Conservation (phyloP, 2,797 vertebrate genomes). For the Chromis chromis region DNA sequence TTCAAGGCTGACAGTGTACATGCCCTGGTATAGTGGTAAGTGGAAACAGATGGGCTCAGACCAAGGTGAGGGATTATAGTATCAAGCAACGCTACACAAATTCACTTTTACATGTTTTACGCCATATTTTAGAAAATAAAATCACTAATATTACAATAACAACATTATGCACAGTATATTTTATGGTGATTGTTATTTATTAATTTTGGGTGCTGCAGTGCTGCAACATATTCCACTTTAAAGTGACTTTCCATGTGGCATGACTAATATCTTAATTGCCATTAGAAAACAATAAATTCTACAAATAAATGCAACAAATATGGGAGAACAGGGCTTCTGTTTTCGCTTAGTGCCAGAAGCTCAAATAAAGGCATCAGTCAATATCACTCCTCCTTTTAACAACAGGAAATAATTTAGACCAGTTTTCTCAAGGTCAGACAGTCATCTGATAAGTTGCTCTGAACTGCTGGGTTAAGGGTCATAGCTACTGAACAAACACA, state of each 20-base stretch:
- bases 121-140: slow-evolving; percentile 29
- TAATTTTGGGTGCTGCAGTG: background rate
- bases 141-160: background rate
- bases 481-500: slow-evolving; percentile 84
- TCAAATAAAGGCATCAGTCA: slow-evolving; percentile 71
- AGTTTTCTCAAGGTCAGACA: slow-evolving; percentile 92
- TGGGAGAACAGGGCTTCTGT: background rate
- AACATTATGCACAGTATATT: background rate
- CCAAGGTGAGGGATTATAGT: slow-evolving; percentile 79
- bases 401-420: slow-evolving; percentile 91
- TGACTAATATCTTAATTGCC: slow-evolving; percentile 14
- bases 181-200: background rate
- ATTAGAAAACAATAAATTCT: slow-evolving; percentile 31
- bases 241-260: background rate
- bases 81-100: slow-evolving; percentile 63
- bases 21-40: slow-evolving; percentile 78
- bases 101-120: slow-evolving; percentile 57
- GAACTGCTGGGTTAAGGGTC: slow-evolving; percentile 84
- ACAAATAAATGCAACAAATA: slow-evolving; percentile 12
- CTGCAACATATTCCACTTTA: background rate
- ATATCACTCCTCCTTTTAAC: slow-evolving; percentile 82
- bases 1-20: slow-evolving; percentile 83
- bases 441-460: slow-evolving; percentile 88
- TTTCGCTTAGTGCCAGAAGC: slow-evolving; percentile 33
- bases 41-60: slow-evolving; percentile 85